A percentile compares a stretch with the other conserved stretches of the same genome.
phyloP scores from a whole-genome alignment of 1,140 invertebrate species.

The Pseudomyrmex gracilis region DNA sequence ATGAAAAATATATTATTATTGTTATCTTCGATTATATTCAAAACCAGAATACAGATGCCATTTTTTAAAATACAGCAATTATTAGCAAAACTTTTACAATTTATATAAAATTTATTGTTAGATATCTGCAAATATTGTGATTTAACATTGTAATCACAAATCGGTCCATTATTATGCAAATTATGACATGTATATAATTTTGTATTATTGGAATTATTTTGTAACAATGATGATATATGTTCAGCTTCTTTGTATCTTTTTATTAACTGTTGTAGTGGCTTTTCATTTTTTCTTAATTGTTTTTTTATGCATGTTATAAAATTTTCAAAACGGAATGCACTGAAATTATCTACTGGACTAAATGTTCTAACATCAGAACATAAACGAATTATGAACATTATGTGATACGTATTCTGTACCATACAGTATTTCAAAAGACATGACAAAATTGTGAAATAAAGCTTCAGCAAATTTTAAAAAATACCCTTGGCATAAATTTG shows the following conservation, averaged over 20 bases:
- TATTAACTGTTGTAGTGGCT: not conserved
- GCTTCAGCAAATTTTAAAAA: slow-evolving; percentile 11
- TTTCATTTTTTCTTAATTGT: not conserved
- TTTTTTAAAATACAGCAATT: slow-evolving; percentile 15
- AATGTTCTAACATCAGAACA: not conserved
- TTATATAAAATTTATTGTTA: slow-evolving; percentile 1
- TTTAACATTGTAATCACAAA: not conserved
- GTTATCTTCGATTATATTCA: slow-evolving; percentile 3
- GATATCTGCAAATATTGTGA: slow-evolving; percentile 2
- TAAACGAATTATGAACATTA: slow-evolving; percentile 10
- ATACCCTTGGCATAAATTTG: not conserved
- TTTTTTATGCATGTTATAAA: not conserved
- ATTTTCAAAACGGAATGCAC: not conserved
- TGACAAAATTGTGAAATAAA: not conserved
- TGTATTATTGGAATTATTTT: not conserved
- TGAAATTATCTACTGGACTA: not conserved
- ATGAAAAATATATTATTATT: slow-evolving; percentile 15
- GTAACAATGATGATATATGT: not conserved
- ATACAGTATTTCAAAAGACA: not conserved
- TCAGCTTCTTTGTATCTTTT: not conserved
- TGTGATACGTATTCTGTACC: slow-evolving; percentile 11
- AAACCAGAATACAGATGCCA: not conserved
- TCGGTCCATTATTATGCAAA: not conserved
- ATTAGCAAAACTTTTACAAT: slow-evolving; percentile 20
- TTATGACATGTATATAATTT: not conserved